A percentile compares a stretch with the other conserved stretches of the same genome.
phyloP scores from a whole-genome alignment of 1,140 invertebrate genomes.

The Pogonus chalceus region DNA sequence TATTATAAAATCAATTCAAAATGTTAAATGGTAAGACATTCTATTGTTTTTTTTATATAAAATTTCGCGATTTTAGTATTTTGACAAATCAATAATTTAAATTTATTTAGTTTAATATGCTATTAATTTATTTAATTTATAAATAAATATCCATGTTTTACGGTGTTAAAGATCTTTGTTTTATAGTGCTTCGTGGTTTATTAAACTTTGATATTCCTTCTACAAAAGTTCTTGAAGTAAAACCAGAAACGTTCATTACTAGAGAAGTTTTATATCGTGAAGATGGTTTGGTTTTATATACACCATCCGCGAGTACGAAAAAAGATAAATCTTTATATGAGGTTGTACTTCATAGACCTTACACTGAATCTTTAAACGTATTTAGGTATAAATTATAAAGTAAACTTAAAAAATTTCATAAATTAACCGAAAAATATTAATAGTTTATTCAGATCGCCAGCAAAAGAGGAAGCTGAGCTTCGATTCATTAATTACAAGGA shows the following conservation, averaged over 20 bases:
- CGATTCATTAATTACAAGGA: slow-evolving; percentile 63
- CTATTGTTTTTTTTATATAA: too few species aligned
- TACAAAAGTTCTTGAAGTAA: slow-evolving; percentile 54
- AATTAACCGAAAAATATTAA: slow-evolving; percentile 8
- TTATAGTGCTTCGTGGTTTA: slow-evolving; percentile 41
- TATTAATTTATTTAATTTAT: not conserved
- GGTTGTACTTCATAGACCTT: slow-evolving; percentile 61
- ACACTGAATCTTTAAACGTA: slow-evolving; percentile 49
- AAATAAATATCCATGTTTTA: too few species aligned
- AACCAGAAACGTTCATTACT: slow-evolving; percentile 52
- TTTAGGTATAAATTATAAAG: slow-evolving; percentile 64
- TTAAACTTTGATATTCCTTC: slow-evolving; percentile 41
- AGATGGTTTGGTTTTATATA: slow-evolving; percentile 59
- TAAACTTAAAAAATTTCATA: too few species aligned
- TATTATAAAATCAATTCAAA: too few species aligned
- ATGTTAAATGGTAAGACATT: too few species aligned
- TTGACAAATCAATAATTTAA: not conserved
- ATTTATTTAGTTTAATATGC: not conserved
- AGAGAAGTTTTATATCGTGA: slow-evolving; percentile 52
- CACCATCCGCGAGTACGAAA: slow-evolving; percentile 41
- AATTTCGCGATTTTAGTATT: too few species aligned
- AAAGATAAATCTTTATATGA: slow-evolving; percentile 50
- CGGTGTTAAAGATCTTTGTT: slow-evolving; percentile 13
- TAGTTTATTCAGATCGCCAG: slow-evolving; percentile 65
- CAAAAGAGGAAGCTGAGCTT: slow-evolving; percentile 49